A percentile compares a stretch with the other conserved stretches of the same genome.
Evolutionary conservation across 2,797 vertebrate genomes (phyloP).

Genomic region (Eutrigla gurnardus): DNA sequence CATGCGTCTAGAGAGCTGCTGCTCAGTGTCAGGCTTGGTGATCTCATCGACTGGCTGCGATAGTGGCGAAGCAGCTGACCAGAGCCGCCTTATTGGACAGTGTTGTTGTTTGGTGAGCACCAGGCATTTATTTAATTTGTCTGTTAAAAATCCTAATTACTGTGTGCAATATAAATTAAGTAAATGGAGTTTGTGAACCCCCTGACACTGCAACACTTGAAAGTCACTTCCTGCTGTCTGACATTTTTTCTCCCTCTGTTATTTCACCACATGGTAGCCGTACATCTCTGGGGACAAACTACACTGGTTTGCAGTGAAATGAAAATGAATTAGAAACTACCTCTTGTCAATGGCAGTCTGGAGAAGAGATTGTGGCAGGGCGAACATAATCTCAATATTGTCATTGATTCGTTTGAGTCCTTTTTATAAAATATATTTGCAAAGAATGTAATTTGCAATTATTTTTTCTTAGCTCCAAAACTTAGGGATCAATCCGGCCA

Average conservation of each 20-base stretch:
- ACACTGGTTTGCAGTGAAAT: slow-evolving; percentile 5
- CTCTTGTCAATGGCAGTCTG: not conserved
- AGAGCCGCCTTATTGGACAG: slow-evolving; percentile 12
- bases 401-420: not conserved
- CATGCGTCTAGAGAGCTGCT: slow-evolving; percentile 37
- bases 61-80: slow-evolving; percentile 28
- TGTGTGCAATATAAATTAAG: not conserved
- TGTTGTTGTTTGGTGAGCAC: slow-evolving; percentile 33
- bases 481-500: slow-evolving; percentile 97
- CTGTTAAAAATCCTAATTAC: not conserved
- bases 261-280: not conserved
- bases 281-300: not conserved
- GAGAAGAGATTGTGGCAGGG: not conserved
- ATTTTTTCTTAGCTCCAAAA: slow-evolving; percentile 92
- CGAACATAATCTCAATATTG: not conserved
- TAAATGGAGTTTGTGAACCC: not conserved
- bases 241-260: not conserved
- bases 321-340: not conserved
- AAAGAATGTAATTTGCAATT: no score
- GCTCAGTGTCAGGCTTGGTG: slow-evolving; percentile 34
- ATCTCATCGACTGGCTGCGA: slow-evolving; percentile 53
- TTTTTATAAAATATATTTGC: not conserved
- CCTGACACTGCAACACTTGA: not conserved
- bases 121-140: slow-evolving; percentile 2
- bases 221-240: not conserved